Percentiles rank a stretch among this genome's conserved stretches.
phyloP scores from a whole-genome alignment of 2,113 vertebrate species.

The Salvelinus fontinalis region DNA sequence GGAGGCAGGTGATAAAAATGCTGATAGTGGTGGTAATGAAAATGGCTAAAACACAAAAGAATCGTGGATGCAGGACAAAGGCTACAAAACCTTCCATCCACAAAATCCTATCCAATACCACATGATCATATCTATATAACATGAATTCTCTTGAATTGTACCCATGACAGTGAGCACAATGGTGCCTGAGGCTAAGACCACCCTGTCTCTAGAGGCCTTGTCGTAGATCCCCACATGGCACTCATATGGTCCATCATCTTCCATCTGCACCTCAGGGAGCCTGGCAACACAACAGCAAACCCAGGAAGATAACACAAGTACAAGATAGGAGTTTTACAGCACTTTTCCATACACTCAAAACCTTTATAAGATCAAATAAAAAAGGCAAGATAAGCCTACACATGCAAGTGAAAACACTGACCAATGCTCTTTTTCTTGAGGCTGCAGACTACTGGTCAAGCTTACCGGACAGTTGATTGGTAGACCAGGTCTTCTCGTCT shows the following conservation, averaged over 20 bases:
- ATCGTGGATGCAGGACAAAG: too few species aligned
- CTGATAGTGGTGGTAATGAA: too few species aligned
- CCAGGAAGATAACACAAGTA: conserved; percentile 6
- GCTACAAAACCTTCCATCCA: too few species aligned
- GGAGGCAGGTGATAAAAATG: too few species aligned
- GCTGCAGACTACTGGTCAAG: background rate
- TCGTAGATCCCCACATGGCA: conserved; percentile 94
- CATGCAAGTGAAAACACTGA: too few species aligned
- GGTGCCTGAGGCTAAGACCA: conserved; percentile 86
- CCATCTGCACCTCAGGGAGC: conserved; percentile 90
- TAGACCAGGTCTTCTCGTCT: conserved; percentile 86
- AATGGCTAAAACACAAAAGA: background rate
- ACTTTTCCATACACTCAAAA: too few species aligned
- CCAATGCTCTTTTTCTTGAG: background rate
- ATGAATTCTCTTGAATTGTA: conserved; percentile 57
- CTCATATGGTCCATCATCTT: conserved; percentile 89
- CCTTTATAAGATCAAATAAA: too few species aligned
- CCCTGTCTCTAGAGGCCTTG: conserved; percentile 82
- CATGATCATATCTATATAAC: background rate
- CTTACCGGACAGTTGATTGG: conserved; percentile 90
- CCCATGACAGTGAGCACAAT: conserved; percentile 89
- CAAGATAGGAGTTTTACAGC: background rate
- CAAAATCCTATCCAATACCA: background rate
- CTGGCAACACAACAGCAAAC: conserved; percentile 60
- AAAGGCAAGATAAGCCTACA: background rate